phyloP scores from a whole-genome alignment of 2,797 vertebrate genomes.

The Mionectes olivaceus region DNA sequence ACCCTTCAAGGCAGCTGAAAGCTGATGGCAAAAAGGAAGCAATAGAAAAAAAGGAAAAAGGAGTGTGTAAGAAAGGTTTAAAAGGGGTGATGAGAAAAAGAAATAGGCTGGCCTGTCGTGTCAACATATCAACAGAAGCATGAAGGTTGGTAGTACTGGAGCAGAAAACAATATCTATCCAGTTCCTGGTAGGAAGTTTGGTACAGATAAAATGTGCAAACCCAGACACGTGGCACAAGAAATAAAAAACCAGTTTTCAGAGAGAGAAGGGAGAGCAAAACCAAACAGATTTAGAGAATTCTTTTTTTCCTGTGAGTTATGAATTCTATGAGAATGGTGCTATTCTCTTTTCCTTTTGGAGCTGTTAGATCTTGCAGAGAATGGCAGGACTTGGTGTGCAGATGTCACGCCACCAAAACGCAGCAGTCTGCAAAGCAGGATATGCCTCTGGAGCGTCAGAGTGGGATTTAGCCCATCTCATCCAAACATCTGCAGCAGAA shows the following conservation, averaged over 20 bases:
- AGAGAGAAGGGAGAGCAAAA: not conserved
- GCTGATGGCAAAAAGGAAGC: not conserved
- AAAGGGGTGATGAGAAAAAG: not conserved
- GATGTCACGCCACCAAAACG: not conserved
- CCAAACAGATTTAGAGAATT: not conserved
- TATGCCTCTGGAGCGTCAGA: not conserved
- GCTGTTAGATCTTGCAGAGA: not conserved
- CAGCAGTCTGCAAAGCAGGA: not conserved
- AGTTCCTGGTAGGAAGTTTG: not conserved
- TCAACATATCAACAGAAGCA: not conserved
- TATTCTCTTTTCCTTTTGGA: not conserved
- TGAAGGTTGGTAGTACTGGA: not conserved
- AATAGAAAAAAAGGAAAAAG: not conserved
- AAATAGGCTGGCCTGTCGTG: not conserved
- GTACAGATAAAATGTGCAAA: not conserved
- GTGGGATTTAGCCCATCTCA: not conserved
- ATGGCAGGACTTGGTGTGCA: not conserved
- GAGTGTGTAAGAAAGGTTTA: not conserved
- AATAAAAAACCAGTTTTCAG: not conserved
- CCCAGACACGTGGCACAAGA: not conserved
- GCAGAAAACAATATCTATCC: not conserved
- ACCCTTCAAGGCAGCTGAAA: not conserved
- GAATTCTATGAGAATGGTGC: not conserved
- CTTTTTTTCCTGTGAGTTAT: not conserved
- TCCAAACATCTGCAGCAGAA: not conserved